Percentiles rank a stretch among this genome's conserved stretches.
Evolutionary conservation across 2,113 vertebrate genomes (phyloP).

Genomic region (Himantopus leucocephalus): DNA sequence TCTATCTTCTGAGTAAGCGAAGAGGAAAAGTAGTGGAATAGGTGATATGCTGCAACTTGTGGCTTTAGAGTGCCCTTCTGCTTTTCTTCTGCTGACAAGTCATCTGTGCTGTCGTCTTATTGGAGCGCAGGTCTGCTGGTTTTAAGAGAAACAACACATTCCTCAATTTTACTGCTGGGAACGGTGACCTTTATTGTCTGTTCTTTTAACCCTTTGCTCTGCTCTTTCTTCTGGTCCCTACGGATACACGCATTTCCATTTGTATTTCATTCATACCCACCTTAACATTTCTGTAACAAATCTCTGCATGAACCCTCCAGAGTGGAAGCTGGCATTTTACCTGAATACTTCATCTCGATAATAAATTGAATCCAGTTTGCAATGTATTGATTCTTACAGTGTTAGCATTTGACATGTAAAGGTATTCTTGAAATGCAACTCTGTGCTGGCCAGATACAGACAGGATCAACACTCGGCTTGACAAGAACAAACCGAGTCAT

Average conservation of each 20-base stretch:
- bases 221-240: not conserved
- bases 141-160: not conserved
- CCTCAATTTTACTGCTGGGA: not conserved
- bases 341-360: not conserved
- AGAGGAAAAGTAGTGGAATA: not conserved
- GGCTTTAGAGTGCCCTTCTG: not conserved
- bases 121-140: accelerated
- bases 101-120: not conserved
- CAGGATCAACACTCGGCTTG: not conserved
- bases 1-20: accelerated
- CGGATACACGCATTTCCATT: not conserved
- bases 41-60: not conserved
- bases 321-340: not conserved
- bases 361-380: not conserved
- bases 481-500: not conserved
- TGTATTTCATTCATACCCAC: not conserved
- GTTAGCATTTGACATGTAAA: not conserved
- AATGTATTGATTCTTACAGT: not conserved
- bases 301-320: not conserved
- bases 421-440: not conserved
- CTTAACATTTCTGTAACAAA: not conserved
- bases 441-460: not conserved
- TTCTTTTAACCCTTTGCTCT: not conserved
- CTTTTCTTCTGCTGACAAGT: not conserved
- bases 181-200: not conserved